These are phyloP conservation scores for Rhyacophila brunnea DNA, from an alignment of 1,140 invertebrate genomes.

Conservation along the genomic window DNA sequence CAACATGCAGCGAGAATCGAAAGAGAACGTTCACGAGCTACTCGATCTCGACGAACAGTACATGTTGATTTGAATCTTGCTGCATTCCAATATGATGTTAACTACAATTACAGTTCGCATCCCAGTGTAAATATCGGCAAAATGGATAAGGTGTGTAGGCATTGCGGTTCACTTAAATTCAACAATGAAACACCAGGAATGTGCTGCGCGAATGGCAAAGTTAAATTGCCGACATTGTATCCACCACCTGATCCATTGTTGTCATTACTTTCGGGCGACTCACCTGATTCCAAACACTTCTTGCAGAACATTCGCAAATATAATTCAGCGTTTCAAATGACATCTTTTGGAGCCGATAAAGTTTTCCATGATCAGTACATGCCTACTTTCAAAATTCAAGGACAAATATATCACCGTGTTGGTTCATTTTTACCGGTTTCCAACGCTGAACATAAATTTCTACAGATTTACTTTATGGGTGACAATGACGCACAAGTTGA, in stretches of 20 bases:
- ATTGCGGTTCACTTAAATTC: too few relatives aligned
- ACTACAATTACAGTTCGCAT: background rate
- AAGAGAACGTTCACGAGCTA: too few relatives aligned
- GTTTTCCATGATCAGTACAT: constrained; percentile 12
- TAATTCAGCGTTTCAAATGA: background rate
- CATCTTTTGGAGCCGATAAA: constrained; percentile 25
- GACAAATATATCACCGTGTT: constrained; percentile 36
- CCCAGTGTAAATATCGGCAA: too few relatives aligned
- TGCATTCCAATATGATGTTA: background rate
- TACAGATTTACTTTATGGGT: constrained; percentile 43
- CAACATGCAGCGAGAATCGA: too few relatives aligned
- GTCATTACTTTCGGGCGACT: too few relatives aligned
- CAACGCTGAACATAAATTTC: constrained; percentile 36
- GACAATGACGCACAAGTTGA: constrained; percentile 23
- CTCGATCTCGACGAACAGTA: too few relatives aligned
- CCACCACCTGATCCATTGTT: background rate
- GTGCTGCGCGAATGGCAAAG: background rate
- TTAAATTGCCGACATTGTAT: background rate
- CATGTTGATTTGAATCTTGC: background rate
- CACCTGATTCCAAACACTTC: too few relatives aligned
- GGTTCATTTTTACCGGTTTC: constrained; percentile 30
- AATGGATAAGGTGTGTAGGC: too few relatives aligned
- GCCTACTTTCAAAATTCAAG: constrained; percentile 37
- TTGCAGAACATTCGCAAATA: too few relatives aligned
- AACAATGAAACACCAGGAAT: background rate